These are phyloP conservation scores for Microtus ochrogaster DNA, from an alignment of 2,113 vertebrate genomes.

Conservation along the genomic window DNA sequence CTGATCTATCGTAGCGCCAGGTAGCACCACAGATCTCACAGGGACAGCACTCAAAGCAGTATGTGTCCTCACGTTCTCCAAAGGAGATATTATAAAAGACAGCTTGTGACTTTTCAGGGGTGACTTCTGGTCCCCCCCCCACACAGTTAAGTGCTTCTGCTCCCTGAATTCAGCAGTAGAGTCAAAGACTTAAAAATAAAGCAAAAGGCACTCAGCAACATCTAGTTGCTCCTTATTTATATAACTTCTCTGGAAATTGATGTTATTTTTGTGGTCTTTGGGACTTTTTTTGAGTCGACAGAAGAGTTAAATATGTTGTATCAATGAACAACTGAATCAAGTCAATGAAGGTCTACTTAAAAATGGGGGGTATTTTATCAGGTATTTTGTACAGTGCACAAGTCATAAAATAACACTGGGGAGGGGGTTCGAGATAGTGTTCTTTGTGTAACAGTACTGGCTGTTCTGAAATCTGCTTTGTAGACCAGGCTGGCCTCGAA, in stretches of 20 bases:
- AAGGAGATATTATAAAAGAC: background rate
- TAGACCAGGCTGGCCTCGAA: too few relatives aligned
- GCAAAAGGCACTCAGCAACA: background rate
- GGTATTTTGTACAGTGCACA: background rate
- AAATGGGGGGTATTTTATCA: background rate
- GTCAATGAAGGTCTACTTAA: background rate
- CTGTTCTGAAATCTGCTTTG: too few relatives aligned
- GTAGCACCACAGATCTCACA: background rate
- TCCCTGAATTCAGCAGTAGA: slow-evolving; percentile 6
- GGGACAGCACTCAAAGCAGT: background rate
- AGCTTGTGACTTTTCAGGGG: background rate
- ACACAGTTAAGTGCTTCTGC: background rate
- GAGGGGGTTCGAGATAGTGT: too few relatives aligned
- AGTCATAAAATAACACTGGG: background rate
- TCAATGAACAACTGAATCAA: slow-evolving; percentile 17
- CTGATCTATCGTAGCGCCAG: background rate
- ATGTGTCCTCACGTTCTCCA: background rate
- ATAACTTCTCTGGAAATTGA: background rate
- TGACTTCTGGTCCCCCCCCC: background rate
- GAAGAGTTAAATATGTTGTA: background rate
- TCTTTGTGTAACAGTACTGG: too few relatives aligned
- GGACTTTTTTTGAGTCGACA: background rate
- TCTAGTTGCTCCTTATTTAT: background rate
- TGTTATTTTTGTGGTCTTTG: background rate
- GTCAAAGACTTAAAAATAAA: slow-evolving; percentile 6